Evolutionary conservation across 2,113 vertebrate genomes (phyloP).

Genomic region (Poecile atricapillus): DNA sequence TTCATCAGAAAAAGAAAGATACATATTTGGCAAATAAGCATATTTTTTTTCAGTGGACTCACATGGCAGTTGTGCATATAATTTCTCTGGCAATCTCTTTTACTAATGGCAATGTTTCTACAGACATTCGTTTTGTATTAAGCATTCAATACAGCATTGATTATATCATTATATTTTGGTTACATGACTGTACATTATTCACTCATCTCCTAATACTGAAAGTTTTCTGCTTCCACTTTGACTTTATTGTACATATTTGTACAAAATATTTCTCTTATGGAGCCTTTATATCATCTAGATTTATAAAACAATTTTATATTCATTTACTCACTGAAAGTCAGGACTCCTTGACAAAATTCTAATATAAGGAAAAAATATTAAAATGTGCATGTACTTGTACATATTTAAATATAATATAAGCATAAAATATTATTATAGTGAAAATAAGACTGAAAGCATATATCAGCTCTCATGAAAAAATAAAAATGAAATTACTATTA

Average conservation of each 20-base stretch:
- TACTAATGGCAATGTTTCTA: background rate
- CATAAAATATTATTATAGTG: background rate
- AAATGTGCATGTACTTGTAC: background rate
- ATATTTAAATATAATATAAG: background rate
- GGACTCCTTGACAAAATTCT: background rate
- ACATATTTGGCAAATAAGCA: background rate
- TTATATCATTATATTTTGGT: background rate
- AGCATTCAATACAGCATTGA: background rate
- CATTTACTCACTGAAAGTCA: background rate
- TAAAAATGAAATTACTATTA: background rate
- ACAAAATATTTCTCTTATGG: background rate
- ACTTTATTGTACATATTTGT: background rate
- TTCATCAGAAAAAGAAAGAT: background rate
- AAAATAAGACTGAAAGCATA: background rate
- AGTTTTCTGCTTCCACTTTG: background rate
- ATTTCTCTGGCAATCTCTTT: background rate
- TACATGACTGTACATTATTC: background rate
- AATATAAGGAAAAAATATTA: background rate
- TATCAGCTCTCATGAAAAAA: background rate
- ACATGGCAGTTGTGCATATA: rapidly evolving
- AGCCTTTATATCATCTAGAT: background rate
- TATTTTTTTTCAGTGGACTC: background rate
- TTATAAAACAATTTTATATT: background rate
- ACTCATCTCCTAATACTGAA: background rate
- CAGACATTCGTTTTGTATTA: background rate